A percentile compares a stretch with the other conserved stretches of the same genome.
Conservation (phyloP, 2,888 invertebrate species). For the Spicauda simplicius region DNA sequence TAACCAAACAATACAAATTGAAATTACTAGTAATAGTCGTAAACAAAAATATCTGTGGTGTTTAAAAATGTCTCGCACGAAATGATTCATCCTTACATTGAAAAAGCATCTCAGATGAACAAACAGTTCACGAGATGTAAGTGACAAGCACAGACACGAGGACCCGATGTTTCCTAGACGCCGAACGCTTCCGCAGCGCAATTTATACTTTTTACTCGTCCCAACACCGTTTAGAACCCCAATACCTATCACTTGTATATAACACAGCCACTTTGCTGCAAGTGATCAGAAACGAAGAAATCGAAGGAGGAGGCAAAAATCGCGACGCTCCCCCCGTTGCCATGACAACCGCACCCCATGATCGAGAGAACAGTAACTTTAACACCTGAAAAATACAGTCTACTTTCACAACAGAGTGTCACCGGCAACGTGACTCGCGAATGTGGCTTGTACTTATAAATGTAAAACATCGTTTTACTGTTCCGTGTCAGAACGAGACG, state of each 20-base stretch:
- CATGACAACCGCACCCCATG: conserved; percentile 56
- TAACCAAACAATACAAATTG: too few species aligned
- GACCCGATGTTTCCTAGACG: conserved; percentile 33
- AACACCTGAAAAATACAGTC: conserved; percentile 47
- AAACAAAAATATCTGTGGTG: too few species aligned
- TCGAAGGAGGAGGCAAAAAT: conserved; percentile 75
- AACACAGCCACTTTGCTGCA: conserved; percentile 48
- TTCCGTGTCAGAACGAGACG: conserved; percentile 46
- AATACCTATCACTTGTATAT: conserved; percentile 42
- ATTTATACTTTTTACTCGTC: conserved; percentile 44
- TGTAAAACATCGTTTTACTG: conserved; percentile 79
- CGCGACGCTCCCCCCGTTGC: conserved; percentile 68
- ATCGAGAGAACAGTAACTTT: conserved; percentile 47
- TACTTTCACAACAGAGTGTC: conserved; percentile 39
- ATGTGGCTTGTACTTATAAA: conserved; percentile 81
- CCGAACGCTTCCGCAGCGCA: conserved; percentile 32
- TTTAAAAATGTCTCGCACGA: too few species aligned
- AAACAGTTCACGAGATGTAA: background rate
- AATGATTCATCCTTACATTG: conserved; percentile 27
- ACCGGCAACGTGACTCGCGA: conserved; percentile 50
- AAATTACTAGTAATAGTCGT: too few species aligned
- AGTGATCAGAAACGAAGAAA: conserved; percentile 66
- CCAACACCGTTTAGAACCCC: conserved; percentile 45
- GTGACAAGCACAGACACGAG: conserved; percentile 23
- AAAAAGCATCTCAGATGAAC: conserved; percentile 14